These are phyloP conservation scores for Trachemys scripta DNA, from an alignment of 2,113 vertebrate genomes.

Conservation along the genomic window DNA sequence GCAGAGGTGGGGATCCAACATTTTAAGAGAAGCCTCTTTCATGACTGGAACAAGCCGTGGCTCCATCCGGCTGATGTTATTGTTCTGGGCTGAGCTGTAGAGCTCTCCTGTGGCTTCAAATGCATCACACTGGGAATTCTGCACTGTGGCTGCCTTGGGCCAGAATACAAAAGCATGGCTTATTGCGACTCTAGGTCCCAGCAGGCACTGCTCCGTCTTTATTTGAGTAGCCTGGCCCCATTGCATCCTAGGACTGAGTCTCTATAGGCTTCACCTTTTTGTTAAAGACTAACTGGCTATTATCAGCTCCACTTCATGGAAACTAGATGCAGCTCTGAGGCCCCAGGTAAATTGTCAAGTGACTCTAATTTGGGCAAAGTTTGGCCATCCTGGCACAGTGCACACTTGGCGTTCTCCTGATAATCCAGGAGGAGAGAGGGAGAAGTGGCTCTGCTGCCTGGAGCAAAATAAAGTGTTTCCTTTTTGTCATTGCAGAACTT, in stretches of 20 bases:
- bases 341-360: neutral
- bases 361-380: rapidly evolving
- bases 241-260: neutral
- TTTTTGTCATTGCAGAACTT: slow-evolving; percentile 89
- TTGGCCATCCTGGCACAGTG: neutral
- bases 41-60: neutral
- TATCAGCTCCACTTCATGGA: rapidly evolving
- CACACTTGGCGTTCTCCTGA: neutral
- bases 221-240: neutral
- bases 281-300: rapidly evolving
- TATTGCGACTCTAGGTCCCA: neutral
- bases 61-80: neutral
- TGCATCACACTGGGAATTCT: neutral
- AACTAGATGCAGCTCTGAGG: rapidly evolving
- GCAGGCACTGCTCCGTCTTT: neutral
- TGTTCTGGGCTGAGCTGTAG: neutral
- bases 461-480: neutral
- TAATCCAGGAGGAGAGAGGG: neutral
- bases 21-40: neutral
- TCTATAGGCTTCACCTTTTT: neutral
- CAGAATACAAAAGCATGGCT: neutral
- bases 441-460: neutral
- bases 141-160: neutral
- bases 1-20: neutral
- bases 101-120: neutral